Base-by-base conservation (phyloP, 2,888 invertebrate species). In the Ectemnius cavifrons region DNA sequence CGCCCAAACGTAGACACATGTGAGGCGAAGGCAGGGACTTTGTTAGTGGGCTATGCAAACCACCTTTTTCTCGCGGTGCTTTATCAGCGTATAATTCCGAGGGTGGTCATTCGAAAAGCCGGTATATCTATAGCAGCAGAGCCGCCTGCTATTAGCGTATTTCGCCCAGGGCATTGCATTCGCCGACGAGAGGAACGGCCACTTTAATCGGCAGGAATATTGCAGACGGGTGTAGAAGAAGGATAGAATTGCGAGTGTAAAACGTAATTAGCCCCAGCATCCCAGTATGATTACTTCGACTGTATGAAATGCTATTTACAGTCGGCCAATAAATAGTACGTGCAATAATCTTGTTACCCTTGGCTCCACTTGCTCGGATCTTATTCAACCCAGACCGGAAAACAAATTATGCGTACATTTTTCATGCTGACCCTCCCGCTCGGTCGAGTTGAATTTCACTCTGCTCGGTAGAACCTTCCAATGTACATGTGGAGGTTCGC, bases 1-100 rank as follows among this genome's bases (percentile, higher is more conserved):
- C 83, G 85, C 79, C 81, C 77, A 80, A 84, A 84, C 80, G 79
- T 74, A 49, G 65, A 69, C 70, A 73, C 75, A 71, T 67, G 63
- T 62, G 58, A 74, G 47, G 37, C 37, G 37, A 37, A 37, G 37
- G 37, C 8, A 70, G 56, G 60, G 66, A 66, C 75, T 63, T 71
- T 64, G 61, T 71, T 62, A 73, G 77, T 71, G 67, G 71, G 61
- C 60, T 69, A 80, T 71, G 71, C 73, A 71, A 77, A 75, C n/a
- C 16, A 37, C 28, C 57, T 37, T 56, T 67, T 73, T 78, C 71
- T 80, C 69, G 47, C 72, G 71, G 59, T 46, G 73, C 74, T 83
- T 81, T 78, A 78, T 77, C 67, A 71, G 8, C 37, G 67, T 60
- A 81, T 75, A 70, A 78, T 73, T 73, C 72, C 57, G 60, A 58